A percentile compares a stretch with the other conserved stretches of the same genome.
These are phyloP conservation scores for Stegastes partitus DNA, from an alignment of 2,113 vertebrate genomes.

Conservation along the genomic window DNA sequence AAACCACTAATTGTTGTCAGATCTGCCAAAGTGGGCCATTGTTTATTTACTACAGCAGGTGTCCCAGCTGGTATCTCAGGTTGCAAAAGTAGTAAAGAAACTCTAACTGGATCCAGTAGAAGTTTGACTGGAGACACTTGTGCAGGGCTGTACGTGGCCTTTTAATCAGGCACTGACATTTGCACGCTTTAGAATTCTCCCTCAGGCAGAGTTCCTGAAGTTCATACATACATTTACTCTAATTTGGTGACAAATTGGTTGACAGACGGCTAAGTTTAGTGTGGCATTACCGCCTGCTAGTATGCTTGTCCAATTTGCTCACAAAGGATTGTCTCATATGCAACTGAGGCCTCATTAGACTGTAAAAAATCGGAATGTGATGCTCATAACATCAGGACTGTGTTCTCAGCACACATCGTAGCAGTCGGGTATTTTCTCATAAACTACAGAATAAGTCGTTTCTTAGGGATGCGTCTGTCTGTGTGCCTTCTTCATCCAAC, in stretches of 20 bases:
- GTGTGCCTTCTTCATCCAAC: background rate
- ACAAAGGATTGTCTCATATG: conserved; percentile 11
- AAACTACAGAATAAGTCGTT: too few species aligned
- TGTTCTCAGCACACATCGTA: conserved; percentile 3
- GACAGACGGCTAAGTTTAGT: background rate
- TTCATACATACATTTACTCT: background rate
- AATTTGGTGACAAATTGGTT: conserved; percentile 2
- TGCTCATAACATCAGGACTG: background rate
- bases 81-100: background rate
- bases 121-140: background rate
- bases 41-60: rapidly evolving
- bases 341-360: background rate
- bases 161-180: background rate
- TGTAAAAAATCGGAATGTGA: conserved; percentile 8
- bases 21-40: background rate
- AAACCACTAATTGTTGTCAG: background rate
- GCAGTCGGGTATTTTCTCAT: background rate
- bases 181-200: background rate
- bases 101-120: too few species aligned
- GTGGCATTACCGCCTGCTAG: background rate
- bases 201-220: background rate
- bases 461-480: too few species aligned
- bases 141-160: background rate
- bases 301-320: background rate
- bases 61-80: background rate